Conservation (phyloP, 2,113 vertebrate species). For the Callaeas wilsoni region DNA sequence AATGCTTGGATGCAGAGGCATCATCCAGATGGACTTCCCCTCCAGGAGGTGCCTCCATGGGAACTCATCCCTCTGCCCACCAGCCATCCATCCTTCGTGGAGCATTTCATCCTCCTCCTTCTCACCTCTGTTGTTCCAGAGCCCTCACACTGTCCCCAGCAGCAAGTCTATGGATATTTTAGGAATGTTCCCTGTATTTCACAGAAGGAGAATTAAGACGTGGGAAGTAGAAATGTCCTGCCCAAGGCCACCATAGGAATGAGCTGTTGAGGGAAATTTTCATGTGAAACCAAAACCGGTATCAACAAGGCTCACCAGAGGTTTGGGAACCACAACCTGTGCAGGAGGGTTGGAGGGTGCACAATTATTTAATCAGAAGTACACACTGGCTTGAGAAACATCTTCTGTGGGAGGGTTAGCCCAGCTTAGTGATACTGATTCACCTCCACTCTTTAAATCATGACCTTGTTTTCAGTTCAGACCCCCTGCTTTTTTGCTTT, state of each 20-base stretch:
- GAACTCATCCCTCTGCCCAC: not conserved
- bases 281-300: fast-evolving
- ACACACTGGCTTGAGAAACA: not conserved
- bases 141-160: not conserved
- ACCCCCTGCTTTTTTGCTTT: not conserved
- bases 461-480: not conserved
- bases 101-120: not conserved
- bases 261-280: not conserved
- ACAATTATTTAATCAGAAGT: not conserved
- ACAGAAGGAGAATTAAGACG: not conserved
- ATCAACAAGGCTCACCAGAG: not conserved
- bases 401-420: not conserved
- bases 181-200: not conserved
- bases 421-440: not conserved
- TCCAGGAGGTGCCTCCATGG: not conserved
- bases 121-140: not conserved
- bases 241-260: not conserved
- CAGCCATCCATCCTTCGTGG: not conserved
- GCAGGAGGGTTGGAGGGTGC: not conserved
- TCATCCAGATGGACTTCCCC: not conserved
- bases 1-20: not conserved
- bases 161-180: not conserved
- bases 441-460: not conserved
- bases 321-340: not conserved
- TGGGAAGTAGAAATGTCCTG: not conserved